Conservation (phyloP, 2,113 vertebrate genomes). For the Apteryx mantelli region DNA sequence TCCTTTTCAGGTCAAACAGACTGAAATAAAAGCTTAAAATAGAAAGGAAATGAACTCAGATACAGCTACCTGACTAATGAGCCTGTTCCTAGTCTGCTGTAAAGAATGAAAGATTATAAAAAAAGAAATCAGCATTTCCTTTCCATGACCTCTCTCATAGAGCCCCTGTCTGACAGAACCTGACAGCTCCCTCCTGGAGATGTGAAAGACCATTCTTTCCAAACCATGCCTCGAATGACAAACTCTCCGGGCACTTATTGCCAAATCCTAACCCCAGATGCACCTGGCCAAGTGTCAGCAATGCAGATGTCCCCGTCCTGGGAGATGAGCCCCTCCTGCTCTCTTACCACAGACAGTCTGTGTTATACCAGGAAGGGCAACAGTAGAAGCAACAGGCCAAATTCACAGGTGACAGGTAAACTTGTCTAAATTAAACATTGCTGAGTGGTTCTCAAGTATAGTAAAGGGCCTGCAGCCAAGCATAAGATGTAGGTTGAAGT, state of each 20-base stretch:
- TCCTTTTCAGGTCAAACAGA: neutral
- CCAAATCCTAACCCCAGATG: neutral
- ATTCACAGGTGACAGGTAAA: neutral
- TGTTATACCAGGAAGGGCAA: neutral
- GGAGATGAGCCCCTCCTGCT: neutral
- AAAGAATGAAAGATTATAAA: neutral
- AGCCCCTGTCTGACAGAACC: neutral
- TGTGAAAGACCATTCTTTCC: neutral
- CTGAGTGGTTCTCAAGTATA: neutral
- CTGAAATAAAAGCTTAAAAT: neutral
- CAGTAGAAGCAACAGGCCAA: neutral
- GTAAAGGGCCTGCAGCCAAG: neutral
- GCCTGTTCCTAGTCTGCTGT: neutral
- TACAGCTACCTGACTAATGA: neutral
- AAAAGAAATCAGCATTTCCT: neutral
- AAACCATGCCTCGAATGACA: neutral
- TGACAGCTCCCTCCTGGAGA: neutral
- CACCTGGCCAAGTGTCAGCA: neutral
- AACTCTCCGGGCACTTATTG: accelerated
- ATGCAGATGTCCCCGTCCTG: neutral
- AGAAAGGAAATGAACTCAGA: neutral
- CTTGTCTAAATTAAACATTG: neutral
- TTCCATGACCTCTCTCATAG: neutral
- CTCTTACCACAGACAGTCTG: neutral
- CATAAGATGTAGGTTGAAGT: neutral